Conservation (phyloP, 2,888 invertebrate species). For the Tinea pellionella region DNA sequence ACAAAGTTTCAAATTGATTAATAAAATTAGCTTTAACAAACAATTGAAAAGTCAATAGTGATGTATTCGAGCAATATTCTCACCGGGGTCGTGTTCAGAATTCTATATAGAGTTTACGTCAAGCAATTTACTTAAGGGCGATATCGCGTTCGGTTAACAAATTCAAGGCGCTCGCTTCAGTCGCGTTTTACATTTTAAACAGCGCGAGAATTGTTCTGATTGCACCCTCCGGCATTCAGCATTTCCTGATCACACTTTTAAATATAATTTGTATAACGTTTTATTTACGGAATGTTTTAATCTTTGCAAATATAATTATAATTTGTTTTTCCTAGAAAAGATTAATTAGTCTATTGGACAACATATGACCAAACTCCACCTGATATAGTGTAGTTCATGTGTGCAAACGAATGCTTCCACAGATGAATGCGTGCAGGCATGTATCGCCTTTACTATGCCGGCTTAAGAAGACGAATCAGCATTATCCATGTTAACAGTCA, state of each 20-base stretch:
- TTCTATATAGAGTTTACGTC: conserved; percentile 14
- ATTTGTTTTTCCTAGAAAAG: too few relatives aligned
- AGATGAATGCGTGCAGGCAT: too few relatives aligned
- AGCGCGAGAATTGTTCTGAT: conserved; percentile 22
- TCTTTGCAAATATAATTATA: too few relatives aligned
- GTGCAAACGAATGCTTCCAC: too few relatives aligned
- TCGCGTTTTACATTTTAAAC: conserved; percentile 36
- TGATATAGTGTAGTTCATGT: too few relatives aligned
- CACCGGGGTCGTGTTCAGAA: conserved; percentile 15
- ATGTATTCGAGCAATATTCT: conserved; percentile 3
- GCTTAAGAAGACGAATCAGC: too few relatives aligned
- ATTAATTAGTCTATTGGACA: too few relatives aligned
- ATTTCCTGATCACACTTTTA: conserved; percentile 4
- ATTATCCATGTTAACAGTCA: too few relatives aligned
- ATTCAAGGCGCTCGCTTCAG: conserved; percentile 27
- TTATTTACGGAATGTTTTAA: background rate
- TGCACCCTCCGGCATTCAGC: conserved; percentile 17
- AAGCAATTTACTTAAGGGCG: conserved; percentile 29
- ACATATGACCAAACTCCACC: too few relatives aligned
- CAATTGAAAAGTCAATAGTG: background rate
- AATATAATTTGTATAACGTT: too few relatives aligned
- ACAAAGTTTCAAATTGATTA: background rate
- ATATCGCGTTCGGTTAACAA: conserved; percentile 28
- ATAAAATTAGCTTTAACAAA: background rate
- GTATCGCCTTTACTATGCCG: too few relatives aligned